Evolutionary conservation across 1,140 invertebrate species (phyloP), one percentile per base, ranked within the genome.

Genomic region (Ceratosolen fusciceps): DNA sequence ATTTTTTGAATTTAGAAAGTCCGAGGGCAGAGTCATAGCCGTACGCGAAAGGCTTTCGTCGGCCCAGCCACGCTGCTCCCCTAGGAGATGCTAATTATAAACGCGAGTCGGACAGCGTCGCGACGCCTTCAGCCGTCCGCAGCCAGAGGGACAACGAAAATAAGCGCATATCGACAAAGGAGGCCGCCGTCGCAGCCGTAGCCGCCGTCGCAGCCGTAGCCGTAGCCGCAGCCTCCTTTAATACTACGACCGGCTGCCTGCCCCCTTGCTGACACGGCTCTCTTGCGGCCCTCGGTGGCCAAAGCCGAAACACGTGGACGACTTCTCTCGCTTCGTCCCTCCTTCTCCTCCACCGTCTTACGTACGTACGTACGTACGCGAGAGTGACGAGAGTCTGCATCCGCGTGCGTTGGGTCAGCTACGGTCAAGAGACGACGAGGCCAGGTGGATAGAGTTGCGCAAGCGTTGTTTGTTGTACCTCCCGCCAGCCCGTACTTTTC

Each of bases 161-260:
- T 76, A 76, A 76, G 31, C 31, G 0, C 58, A 31, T 52, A 65
- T 75, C 74, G 58, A 65, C 39, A n/a, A 65, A 65, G 67, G 43
- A 26, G 29, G 71, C 21, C 52, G 70, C 29, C 39, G 12, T 43
- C 39, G 5, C 5, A 7, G n/a, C n/a, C n/a, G n/a, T n/a, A n/a
- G n/a, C n/a, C n/a, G n/a, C n/a, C n/a, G n/a, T n/a, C n/a, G n/a
- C n/a, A n/a, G n/a, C n/a, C n/a, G n/a, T n/a, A n/a, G n/a, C n/a
- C n/a, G n/a, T n/a, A n/a, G n/a, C n/a, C n/a, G n/a, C n/a, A n/a
- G n/a, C n/a, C n/a, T n/a, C n/a, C n/a, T n/a, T n/a, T n/a, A n/a
- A n/a, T n/a, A n/a, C n/a, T n/a, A n/a, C n/a, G n/a, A n/a, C n/a
- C n/a, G n/a, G n/a, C n/a, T n/a, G n/a, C n/a, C n/a, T n/a, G n/a